A percentile compares a stretch with the other conserved stretches of the same genome.
Conservation (phyloP, 2,113 vertebrate species). For the Sinosuthora webbiana region DNA sequence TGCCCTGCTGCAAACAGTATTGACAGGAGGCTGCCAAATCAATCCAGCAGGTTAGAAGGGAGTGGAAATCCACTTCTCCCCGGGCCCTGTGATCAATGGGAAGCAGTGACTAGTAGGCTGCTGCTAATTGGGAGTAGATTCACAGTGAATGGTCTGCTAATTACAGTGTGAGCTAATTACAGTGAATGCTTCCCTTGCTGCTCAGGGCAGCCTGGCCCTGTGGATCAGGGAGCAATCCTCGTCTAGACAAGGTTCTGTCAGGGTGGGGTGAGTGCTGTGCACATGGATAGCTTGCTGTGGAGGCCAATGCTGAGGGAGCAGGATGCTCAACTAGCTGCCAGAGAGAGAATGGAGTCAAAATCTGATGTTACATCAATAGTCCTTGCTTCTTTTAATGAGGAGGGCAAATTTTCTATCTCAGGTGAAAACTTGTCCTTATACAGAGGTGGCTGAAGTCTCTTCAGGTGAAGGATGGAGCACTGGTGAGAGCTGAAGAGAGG, state of each 20-base stretch:
- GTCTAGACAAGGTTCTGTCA: rapidly evolving
- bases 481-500: neutral
- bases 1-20: neutral
- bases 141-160: neutral
- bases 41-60: neutral
- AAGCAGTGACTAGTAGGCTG: neutral
- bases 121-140: slow-evolving; percentile 6
- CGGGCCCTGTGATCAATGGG: neutral
- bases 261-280: neutral
- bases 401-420: neutral
- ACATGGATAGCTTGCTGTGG: rapidly evolving
- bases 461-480: neutral
- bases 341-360: neutral
- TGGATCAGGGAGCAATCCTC: neutral
- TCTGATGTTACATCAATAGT: neutral
- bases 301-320: neutral
- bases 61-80: slow-evolving; percentile 6
- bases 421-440: neutral
- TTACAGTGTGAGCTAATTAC: neutral
- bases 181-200: neutral
- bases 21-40: neutral
- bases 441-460: neutral
- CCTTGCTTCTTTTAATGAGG: neutral
- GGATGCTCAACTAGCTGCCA: neutral
- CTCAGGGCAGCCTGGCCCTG: neutral